phyloP scores from a whole-genome alignment of 2,797 vertebrate species.

The Mionectes olivaceus region DNA sequence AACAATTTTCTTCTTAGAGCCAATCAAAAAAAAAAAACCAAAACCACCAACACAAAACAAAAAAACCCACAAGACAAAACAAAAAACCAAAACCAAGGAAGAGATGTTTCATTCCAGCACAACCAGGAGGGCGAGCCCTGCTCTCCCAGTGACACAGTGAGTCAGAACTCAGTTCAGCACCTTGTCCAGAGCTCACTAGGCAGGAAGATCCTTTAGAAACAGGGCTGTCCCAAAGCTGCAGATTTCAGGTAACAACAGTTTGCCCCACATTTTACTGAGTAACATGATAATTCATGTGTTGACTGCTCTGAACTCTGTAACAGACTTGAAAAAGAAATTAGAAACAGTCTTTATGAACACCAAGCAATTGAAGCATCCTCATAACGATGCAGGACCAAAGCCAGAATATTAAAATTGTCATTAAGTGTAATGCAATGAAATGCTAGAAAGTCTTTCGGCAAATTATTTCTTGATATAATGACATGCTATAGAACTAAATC shows the following conservation, averaged over 20 bases:
- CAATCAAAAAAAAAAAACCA: neutral
- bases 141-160: rapidly evolving
- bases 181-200: rapidly evolving
- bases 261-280: neutral
- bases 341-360: constrained; percentile 61
- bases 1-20: neutral
- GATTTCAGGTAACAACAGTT: neutral
- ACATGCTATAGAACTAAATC: constrained; percentile 76
- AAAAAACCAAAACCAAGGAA: neutral
- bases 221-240: neutral
- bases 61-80: too few species aligned
- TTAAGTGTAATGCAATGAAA: constrained; percentile 68
- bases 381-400: constrained; percentile 55
- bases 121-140: neutral
- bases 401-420: constrained; percentile 74
- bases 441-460: constrained; percentile 68
- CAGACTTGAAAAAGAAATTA: constrained; percentile 61
- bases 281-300: neutral
- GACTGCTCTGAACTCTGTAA: constrained; percentile 28
- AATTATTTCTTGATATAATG: constrained; percentile 79
- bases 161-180: neutral
- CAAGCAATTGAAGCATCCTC: constrained; percentile 62
- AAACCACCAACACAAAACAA: too few species aligned
- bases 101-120: neutral
- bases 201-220: neutral